A percentile compares a stretch with the other conserved stretches of the same genome.
Evolutionary conservation across 2,113 vertebrate genomes (phyloP).

Genomic region (Haemorhous mexicanus): DNA sequence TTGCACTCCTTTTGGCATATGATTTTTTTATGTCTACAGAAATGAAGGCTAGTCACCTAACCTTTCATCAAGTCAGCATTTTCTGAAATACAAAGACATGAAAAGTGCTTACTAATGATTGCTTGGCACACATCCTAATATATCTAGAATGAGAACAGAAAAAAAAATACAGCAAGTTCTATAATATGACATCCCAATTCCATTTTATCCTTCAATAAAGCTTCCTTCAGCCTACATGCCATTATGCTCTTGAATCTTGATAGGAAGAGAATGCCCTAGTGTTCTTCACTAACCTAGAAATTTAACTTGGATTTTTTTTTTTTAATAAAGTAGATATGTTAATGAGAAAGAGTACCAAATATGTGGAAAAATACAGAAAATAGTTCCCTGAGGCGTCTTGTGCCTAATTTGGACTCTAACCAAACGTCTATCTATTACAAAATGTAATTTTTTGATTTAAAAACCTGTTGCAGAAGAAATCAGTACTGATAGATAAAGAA

Average conservation of each 20-base stretch:
- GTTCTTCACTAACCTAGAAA: background rate
- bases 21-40: conserved; percentile 4
- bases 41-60: background rate
- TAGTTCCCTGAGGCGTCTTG: background rate
- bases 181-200: background rate
- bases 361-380: background rate
- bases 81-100: background rate
- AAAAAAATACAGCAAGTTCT: background rate
- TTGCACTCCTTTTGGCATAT: conserved; percentile 1
- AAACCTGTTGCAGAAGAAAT: background rate
- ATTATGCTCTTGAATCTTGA: background rate
- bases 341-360: background rate
- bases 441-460: background rate
- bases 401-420: background rate
- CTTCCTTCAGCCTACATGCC: background rate
- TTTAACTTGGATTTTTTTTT: background rate
- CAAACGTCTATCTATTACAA: background rate
- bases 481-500: background rate
- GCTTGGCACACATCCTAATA: background rate
- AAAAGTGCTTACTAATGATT: conserved; percentile 14
- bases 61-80: background rate
- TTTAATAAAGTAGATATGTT: background rate
- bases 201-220: background rate
- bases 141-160: background rate
- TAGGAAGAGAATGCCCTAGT: background rate